phyloP scores from a whole-genome alignment of 2,888 invertebrate species.

The Andrena bicolor region DNA sequence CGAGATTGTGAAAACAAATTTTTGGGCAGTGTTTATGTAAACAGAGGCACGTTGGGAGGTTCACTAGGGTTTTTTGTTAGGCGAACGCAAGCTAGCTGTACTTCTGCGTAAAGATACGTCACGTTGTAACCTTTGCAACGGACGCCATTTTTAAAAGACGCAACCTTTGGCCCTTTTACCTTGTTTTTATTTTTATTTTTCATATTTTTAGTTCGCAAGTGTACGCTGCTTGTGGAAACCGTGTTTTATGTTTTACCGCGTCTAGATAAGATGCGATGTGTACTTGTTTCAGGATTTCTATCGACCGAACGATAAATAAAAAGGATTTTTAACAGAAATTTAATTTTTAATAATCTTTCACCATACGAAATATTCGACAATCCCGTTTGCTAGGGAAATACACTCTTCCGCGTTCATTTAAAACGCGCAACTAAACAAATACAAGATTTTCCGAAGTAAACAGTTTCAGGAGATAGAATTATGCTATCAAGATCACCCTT shows the following conservation, averaged over 20 bases:
- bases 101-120: not conserved
- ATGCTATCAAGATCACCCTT: too few species aligned
- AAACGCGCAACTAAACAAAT: too few species aligned
- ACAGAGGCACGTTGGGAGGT: too few species aligned
- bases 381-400: too few species aligned
- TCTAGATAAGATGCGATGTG: not conserved
- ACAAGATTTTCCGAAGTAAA: too few species aligned
- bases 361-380: too few species aligned
- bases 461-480: too few species aligned
- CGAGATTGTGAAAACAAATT: not conserved
- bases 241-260: not conserved
- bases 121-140: slow-evolving; percentile 19
- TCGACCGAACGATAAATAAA: too few species aligned
- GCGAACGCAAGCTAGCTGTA: not conserved
- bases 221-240: not conserved
- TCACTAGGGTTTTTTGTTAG: not conserved
- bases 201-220: not conserved
- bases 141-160: slow-evolving; percentile 60
- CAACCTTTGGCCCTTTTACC: slow-evolving; percentile 31
- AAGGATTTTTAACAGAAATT: too few species aligned
- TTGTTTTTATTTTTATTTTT: slow-evolving; percentile 37
- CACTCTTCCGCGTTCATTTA: too few species aligned
- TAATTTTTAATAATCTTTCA: too few species aligned
- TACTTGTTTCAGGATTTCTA: not conserved
- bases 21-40: not conserved